phyloP scores from a whole-genome alignment of 2,888 invertebrate species.

The Dioctria linearis region DNA sequence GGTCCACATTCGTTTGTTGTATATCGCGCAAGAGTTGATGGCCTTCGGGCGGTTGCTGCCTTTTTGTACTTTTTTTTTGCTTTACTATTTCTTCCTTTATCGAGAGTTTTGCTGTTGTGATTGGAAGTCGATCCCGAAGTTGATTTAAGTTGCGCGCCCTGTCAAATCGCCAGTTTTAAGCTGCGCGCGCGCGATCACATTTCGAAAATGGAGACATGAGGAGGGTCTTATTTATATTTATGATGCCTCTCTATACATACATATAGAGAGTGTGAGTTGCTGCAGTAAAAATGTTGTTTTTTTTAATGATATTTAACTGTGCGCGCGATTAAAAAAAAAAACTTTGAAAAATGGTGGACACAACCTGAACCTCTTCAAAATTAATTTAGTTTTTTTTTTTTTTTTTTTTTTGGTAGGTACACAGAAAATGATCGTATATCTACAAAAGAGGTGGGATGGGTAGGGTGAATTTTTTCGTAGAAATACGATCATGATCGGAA shows the following conservation, averaged over 20 bases:
- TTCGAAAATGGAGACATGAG: slow-evolving; percentile 37
- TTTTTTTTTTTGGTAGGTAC: slow-evolving; percentile 44
- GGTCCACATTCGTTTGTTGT: slow-evolving; percentile 40
- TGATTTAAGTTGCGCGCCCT: slow-evolving; percentile 22
- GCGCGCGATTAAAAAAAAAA: not conserved
- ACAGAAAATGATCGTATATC: not conserved
- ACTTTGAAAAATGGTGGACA: slow-evolving; percentile 42
- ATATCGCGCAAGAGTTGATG: slow-evolving; percentile 31
- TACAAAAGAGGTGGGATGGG: not conserved
- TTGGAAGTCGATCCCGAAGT: slow-evolving; percentile 41
- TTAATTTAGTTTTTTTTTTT: not conserved
- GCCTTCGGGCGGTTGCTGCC: slow-evolving; percentile 43
- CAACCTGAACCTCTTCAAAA: slow-evolving; percentile 4
- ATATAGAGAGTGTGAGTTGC: not conserved
- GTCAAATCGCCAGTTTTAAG: slow-evolving; percentile 30
- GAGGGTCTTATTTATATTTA: not conserved
- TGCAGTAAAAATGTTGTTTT: not conserved
- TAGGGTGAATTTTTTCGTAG: slow-evolving; percentile 31
- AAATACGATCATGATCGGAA: slow-evolving; percentile 38
- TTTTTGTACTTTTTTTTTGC: not conserved
- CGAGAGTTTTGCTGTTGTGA: slow-evolving; percentile 45
- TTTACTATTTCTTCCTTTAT: slow-evolving; percentile 42
- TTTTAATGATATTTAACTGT: slow-evolving; percentile 1
- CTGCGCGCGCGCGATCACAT: slow-evolving; percentile 4
- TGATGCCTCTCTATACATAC: too few relatives aligned